Evolutionary conservation across 2,888 invertebrate genomes (phyloP).

Genomic region (Empis stercorea): DNA sequence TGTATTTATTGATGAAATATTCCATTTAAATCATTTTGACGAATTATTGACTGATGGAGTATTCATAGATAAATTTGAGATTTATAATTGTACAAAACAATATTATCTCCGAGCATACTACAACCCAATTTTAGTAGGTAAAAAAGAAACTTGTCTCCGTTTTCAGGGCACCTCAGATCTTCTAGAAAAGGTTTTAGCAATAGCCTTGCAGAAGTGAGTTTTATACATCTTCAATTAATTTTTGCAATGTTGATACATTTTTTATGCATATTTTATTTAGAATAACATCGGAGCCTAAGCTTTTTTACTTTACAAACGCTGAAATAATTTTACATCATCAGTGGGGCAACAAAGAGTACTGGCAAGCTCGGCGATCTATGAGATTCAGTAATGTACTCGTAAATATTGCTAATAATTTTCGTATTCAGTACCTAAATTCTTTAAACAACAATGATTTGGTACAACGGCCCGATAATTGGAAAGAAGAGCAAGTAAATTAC

Average conservation of each 20-base stretch:
- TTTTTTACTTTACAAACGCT: constrained; percentile 42
- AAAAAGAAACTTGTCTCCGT: constrained; percentile 56
- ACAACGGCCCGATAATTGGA: constrained; percentile 48
- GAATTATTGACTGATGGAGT: constrained; percentile 70
- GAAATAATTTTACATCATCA: constrained; percentile 77
- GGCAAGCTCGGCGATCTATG: constrained; percentile 85
- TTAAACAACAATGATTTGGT: constrained; percentile 46
- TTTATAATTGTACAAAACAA: constrained; percentile 38
- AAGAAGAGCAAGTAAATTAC: constrained; percentile 14
- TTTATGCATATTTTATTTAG: constrained; percentile 2
- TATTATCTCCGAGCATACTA: constrained; percentile 42
- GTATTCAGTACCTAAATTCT: constrained; percentile 49
- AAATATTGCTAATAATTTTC: constrained; percentile 53
- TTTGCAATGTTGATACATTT: background rate
- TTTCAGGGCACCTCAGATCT: constrained; percentile 67
- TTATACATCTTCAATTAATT: constrained; percentile 2
- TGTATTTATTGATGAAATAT: constrained; percentile 57
- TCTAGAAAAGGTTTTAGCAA: constrained; percentile 43
- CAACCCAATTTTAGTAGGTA: constrained; percentile 47
- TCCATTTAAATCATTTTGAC: constrained; percentile 71
- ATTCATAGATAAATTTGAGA: constrained; percentile 72
- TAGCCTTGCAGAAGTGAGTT: constrained; percentile 24
- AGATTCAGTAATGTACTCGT: constrained; percentile 61
- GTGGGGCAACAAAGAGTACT: constrained; percentile 74
- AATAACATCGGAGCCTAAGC: constrained; percentile 13